A percentile compares a stretch with the other conserved stretches of the same genome.
phyloP scores from a whole-genome alignment of 2,888 invertebrate genomes.

The Himalopsyche anomala region DNA sequence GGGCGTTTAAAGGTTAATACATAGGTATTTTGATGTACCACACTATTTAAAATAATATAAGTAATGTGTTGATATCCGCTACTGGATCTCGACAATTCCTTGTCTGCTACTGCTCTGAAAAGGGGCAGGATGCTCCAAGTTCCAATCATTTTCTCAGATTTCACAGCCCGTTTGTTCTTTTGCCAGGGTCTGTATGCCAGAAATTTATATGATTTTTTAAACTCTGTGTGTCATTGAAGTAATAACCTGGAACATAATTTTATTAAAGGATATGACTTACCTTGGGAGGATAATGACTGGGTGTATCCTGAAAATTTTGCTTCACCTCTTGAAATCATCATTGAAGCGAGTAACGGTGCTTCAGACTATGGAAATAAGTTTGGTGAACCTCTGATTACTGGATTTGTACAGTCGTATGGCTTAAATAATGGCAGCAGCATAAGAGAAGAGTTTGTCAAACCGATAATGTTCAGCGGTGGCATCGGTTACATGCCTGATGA shows the following conservation, averaged over 20 bases:
- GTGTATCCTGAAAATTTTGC: slow-evolving; percentile 94
- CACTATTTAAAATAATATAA: too few species aligned
- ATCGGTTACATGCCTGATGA: slow-evolving; percentile 92
- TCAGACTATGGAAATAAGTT: slow-evolving; percentile 99
- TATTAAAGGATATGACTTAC: slow-evolving; percentile 84
- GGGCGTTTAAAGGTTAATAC: too few species aligned
- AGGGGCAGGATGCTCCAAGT: neutral
- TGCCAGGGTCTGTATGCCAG: neutral
- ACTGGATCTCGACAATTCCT: too few species aligned
- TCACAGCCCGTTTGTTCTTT: too few species aligned
- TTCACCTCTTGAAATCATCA: slow-evolving; percentile 89
- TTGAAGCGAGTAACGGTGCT: slow-evolving; percentile 98
- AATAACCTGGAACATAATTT: slow-evolving; percentile 13
- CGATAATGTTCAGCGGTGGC: slow-evolving; percentile 99
- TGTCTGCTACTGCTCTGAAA: neutral
- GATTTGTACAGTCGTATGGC: slow-evolving; percentile 95
- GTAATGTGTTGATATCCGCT: too few species aligned
- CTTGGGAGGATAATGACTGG: slow-evolving; percentile 88
- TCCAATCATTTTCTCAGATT: neutral
- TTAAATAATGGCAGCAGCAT: slow-evolving; percentile 80
- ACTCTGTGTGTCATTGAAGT: slow-evolving; percentile 59
- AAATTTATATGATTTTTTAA: neutral
- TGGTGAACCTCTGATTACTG: slow-evolving; percentile 95
- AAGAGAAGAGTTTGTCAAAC: slow-evolving; percentile 96
- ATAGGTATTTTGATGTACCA: too few species aligned